A percentile compares a stretch with the other conserved stretches of the same genome.
These are phyloP conservation scores for Candoia aspera DNA, from an alignment of 2,113 vertebrate genomes.

Conservation along the genomic window DNA sequence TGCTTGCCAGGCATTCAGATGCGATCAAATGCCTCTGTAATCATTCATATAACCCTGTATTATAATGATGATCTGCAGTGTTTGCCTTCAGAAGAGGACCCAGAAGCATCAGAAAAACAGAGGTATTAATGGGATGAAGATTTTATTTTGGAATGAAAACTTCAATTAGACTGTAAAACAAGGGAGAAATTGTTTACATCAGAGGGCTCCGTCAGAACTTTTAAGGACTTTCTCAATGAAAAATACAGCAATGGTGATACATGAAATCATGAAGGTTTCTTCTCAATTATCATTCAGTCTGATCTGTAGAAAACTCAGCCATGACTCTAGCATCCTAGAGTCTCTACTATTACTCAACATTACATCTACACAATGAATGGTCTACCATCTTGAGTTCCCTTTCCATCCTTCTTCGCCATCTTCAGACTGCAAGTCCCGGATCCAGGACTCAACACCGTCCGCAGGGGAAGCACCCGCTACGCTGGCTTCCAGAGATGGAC, in stretches of 20 bases:
- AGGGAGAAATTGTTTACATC: not conserved
- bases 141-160: not conserved
- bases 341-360: not conserved
- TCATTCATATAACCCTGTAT: not conserved
- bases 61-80: not conserved
- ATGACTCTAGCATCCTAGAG: not conserved
- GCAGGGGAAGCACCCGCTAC: not conserved
- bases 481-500: too few relatives aligned
- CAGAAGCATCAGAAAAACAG: not conserved
- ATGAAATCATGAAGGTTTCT: not conserved
- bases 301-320: not conserved
- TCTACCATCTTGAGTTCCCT: not conserved
- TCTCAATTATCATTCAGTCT: not conserved
- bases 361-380: not conserved
- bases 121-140: not conserved
- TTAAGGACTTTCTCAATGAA: not conserved
- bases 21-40: not conserved
- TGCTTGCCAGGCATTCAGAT: not conserved
- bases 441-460: not conserved
- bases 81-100: not conserved
- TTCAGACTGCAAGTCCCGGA: not conserved
- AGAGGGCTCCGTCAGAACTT: not conserved
- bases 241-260: not conserved
- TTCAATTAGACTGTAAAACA: not conserved
- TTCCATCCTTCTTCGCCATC: not conserved